Percentiles rank a stretch among this genome's conserved stretches.
These are phyloP conservation scores for Merluccius polli DNA, from an alignment of 2,797 vertebrate genomes.

Conservation along the genomic window DNA sequence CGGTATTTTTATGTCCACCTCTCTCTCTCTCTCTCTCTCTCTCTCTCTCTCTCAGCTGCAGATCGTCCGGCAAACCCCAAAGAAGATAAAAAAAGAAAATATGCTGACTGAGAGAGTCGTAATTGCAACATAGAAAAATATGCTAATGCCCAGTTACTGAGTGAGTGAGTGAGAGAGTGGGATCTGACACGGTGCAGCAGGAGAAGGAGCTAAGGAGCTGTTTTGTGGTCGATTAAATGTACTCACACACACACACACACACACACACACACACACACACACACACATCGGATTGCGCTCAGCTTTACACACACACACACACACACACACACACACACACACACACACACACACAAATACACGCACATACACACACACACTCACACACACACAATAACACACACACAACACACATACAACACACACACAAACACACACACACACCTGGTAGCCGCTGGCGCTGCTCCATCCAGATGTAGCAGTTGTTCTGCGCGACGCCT, in stretches of 20 bases:
- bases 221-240: too few species aligned
- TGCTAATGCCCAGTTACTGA: background rate
- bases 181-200: too few species aligned
- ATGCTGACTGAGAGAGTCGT: slow-evolving; percentile 35
- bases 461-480: slow-evolving; percentile 99
- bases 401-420: background rate
- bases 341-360: background rate
- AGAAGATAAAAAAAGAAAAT: slow-evolving; percentile 46
- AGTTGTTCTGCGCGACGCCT: slow-evolving; percentile 97
- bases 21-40: slow-evolving; percentile 21
- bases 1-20: slow-evolving; percentile 68
- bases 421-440: background rate
- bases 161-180: background rate
- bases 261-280: too few species aligned
- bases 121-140: slow-evolving; percentile 20
- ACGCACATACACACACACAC: background rate
- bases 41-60: slow-evolving; percentile 28
- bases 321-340: background rate
- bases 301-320: too few species aligned
- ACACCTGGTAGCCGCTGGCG: slow-evolving; percentile 90
- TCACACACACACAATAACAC: background rate
- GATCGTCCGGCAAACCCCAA: slow-evolving; percentile 49
- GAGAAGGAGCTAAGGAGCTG: too few species aligned
- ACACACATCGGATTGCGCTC: too few species aligned
- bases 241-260: too few species aligned